Evolutionary conservation across 2,113 vertebrate species (phyloP).

Genomic region (Parus major): DNA sequence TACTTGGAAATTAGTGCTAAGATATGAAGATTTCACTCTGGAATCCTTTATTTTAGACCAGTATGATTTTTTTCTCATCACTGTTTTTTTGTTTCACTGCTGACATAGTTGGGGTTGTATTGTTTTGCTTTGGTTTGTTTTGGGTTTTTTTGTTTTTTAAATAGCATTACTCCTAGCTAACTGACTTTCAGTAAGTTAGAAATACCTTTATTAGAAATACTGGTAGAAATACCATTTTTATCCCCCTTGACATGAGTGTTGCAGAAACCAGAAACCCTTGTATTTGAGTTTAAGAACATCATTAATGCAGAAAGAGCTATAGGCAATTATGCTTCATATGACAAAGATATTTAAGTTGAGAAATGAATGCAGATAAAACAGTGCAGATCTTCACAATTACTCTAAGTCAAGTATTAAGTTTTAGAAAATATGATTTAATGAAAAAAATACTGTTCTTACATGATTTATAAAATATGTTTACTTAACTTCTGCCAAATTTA

Average conservation of each 20-base stretch:
- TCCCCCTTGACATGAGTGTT: background rate
- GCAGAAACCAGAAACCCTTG: background rate
- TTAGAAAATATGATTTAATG: background rate
- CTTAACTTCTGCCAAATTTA: background rate
- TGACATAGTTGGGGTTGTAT: background rate
- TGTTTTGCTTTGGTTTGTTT: background rate
- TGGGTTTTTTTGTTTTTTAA: background rate
- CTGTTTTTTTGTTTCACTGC: background rate
- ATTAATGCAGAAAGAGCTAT: background rate
- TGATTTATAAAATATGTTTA: background rate
- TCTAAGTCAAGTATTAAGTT: background rate
- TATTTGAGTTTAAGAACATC: background rate
- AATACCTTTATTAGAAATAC: background rate
- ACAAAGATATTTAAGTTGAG: background rate
- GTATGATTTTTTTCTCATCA: background rate
- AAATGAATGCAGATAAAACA: background rate
- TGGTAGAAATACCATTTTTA: too few relatives aligned
- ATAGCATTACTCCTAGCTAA: background rate
- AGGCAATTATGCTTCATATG: background rate
- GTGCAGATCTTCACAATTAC: background rate
- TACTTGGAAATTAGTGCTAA: background rate
- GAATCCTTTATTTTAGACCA: background rate
- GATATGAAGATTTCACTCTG: background rate
- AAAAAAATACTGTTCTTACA: background rate
- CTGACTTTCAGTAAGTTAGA: background rate